Conservation (phyloP, 2,797 vertebrate genomes). For the Sarcophilus harrisii region DNA sequence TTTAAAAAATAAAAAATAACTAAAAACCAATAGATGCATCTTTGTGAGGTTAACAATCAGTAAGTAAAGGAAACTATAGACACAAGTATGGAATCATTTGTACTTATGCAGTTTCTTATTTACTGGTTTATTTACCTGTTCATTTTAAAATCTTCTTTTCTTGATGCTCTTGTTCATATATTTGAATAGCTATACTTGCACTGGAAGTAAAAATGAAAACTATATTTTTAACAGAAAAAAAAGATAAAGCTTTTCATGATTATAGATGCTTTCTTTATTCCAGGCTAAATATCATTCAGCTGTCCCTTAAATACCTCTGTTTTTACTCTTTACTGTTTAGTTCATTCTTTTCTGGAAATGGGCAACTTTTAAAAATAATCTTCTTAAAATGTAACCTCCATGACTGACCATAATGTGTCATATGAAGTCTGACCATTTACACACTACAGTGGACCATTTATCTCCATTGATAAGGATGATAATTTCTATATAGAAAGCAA, state of each 20-base stretch:
- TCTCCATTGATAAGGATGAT: not conserved
- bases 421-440: not conserved
- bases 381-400: not conserved
- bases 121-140: not conserved
- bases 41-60: not conserved
- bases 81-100: not conserved
- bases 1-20: not conserved
- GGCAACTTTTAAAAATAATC: not conserved
- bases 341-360: not conserved
- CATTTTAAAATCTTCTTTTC: not conserved
- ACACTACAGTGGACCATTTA: not conserved
- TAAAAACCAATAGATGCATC: not conserved
- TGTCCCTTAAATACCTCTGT: not conserved
- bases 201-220: not conserved
- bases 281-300: not conserved
- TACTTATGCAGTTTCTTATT: not conserved
- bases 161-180: not conserved
- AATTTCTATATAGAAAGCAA: not conserved
- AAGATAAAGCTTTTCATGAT: not conserved
- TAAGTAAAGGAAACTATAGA: not conserved
- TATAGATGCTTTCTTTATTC: not conserved
- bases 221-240: not conserved
- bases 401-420: not conserved
- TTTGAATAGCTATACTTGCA: not conserved
- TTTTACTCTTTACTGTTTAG: not conserved